A percentile compares a stretch with the other conserved stretches of the same genome.
Evolutionary conservation across 2,888 invertebrate species (phyloP).

Genomic region (Pteria penguin): DNA sequence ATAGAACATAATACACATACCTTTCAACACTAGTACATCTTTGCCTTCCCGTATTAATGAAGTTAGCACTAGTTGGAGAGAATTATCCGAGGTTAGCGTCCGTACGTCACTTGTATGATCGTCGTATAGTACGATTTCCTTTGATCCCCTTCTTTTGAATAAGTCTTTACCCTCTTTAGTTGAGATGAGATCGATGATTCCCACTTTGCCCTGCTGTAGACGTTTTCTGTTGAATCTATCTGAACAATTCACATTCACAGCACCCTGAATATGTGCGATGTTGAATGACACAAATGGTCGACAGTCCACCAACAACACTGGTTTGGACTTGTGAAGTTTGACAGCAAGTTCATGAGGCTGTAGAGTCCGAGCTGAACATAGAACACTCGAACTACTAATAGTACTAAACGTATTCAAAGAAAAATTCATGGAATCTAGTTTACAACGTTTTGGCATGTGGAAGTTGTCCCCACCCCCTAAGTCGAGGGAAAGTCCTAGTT

Average conservation of each 20-base stretch:
- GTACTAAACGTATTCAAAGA: constrained; percentile 44
- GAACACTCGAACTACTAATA: constrained; percentile 14
- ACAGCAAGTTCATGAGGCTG: constrained; percentile 64
- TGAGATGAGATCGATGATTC: constrained; percentile 85
- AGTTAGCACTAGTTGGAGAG: constrained; percentile 85
- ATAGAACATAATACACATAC: constrained; percentile 81
- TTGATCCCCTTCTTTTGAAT: constrained; percentile 82
- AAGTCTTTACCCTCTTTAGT: constrained; percentile 85
- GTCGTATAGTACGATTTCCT: constrained; percentile 87
- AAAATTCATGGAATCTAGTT: constrained; percentile 62
- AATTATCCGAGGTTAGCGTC: constrained; percentile 80
- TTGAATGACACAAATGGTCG: constrained; percentile 87
- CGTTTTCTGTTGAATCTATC: constrained; percentile 86
- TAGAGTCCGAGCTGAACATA: constrained; percentile 57
- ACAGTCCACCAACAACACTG: constrained; percentile 84
- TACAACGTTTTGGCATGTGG: constrained; percentile 65
- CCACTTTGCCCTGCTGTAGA: constrained; percentile 85
- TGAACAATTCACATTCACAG: constrained; percentile 85
- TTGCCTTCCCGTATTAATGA: constrained; percentile 86
- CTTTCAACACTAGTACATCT: constrained; percentile 85
- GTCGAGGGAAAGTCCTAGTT: constrained; percentile 57
- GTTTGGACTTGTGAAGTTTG: constrained; percentile 61
- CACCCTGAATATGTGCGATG: constrained; percentile 85
- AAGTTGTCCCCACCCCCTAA: constrained; percentile 45
- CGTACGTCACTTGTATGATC: constrained; percentile 85